Conservation (phyloP, 1,140 invertebrate genomes). For the Cyclargus thomasi region DNA sequence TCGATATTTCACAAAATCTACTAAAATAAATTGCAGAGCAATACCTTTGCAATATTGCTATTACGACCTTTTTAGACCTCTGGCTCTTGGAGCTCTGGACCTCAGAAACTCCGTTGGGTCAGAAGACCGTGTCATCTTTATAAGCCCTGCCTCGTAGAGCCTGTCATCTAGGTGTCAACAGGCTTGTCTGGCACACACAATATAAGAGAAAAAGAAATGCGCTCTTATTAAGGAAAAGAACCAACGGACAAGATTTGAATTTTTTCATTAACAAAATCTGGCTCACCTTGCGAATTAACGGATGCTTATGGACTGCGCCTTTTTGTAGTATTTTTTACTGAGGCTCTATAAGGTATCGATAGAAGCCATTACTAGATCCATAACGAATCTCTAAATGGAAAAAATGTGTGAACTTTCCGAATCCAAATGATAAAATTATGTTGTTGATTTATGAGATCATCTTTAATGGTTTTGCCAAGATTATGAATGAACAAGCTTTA, state of each 20-base stretch:
- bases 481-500: neutral
- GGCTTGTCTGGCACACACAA: too few species aligned
- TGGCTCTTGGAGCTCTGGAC: too few species aligned
- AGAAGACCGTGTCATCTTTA: too few species aligned
- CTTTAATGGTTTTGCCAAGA: neutral
- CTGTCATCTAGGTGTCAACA: too few species aligned
- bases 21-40: too few species aligned
- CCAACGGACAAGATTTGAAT: slow-evolving; percentile 27
- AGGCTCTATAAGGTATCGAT: slow-evolving; percentile 15
- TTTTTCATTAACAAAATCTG: slow-evolving; percentile 39
- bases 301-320: slow-evolving; percentile 48
- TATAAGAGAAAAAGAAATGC: neutral
- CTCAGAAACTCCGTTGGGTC: too few species aligned
- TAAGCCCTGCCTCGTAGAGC: too few species aligned
- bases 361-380: neutral
- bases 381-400: neutral
- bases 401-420: neutral
- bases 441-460: neutral
- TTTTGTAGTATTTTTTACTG: slow-evolving; percentile 29
- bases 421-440: neutral
- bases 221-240: slow-evolving; percentile 10
- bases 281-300: slow-evolving; percentile 55
- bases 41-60: too few species aligned
- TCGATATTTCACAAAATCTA: too few species aligned
- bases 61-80: too few species aligned